phyloP scores from a whole-genome alignment of 2,113 vertebrate genomes.

The Triplophysa rosa region DNA sequence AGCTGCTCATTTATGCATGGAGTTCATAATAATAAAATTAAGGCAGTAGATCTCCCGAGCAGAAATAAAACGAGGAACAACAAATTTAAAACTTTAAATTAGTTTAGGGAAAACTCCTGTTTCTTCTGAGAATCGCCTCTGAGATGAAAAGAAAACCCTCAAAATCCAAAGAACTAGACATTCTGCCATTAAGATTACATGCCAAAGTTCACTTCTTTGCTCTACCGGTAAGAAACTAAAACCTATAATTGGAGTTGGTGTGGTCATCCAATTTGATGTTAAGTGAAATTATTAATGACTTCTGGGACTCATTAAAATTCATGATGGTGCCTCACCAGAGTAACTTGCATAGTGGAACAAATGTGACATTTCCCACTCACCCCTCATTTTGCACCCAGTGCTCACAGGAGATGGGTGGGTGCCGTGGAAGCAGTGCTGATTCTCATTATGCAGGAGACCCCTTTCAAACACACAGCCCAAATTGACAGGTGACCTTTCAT shows the following conservation, averaged over 20 bases:
- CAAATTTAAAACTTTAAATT: too few relatives aligned
- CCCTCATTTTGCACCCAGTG: slow-evolving; percentile 31
- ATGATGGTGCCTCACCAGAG: slow-evolving; percentile 35
- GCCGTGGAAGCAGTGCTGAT: slow-evolving; percentile 18
- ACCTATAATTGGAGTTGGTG: slow-evolving; percentile 26
- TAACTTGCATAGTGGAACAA: slow-evolving; percentile 48
- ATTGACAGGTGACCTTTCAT: slow-evolving; percentile 56
- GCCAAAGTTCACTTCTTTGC: neutral
- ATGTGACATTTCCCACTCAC: slow-evolving; percentile 43
- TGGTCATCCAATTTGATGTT: slow-evolving; percentile 26
- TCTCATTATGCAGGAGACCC: slow-evolving; percentile 49
- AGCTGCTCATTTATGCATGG: neutral
- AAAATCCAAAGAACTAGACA: too few relatives aligned
- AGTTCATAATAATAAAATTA: too few relatives aligned
- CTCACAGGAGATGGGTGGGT: slow-evolving; percentile 6
- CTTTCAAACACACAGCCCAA: slow-evolving; percentile 40
- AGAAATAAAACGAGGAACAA: too few relatives aligned
- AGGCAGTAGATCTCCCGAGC: too few relatives aligned
- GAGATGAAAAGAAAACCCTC: too few relatives aligned
- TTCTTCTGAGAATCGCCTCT: neutral
- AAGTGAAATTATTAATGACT: slow-evolving; percentile 43
- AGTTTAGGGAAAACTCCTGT: too few relatives aligned
- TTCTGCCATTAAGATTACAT: too few relatives aligned
- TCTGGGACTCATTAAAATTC: slow-evolving; percentile 51
- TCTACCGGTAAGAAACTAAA: slow-evolving; percentile 6